A percentile compares a stretch with the other conserved stretches of the same genome.
phyloP scores from a whole-genome alignment of 37 sponge, comb jelly and placozoan species.

The Ianthella basta region DNA sequence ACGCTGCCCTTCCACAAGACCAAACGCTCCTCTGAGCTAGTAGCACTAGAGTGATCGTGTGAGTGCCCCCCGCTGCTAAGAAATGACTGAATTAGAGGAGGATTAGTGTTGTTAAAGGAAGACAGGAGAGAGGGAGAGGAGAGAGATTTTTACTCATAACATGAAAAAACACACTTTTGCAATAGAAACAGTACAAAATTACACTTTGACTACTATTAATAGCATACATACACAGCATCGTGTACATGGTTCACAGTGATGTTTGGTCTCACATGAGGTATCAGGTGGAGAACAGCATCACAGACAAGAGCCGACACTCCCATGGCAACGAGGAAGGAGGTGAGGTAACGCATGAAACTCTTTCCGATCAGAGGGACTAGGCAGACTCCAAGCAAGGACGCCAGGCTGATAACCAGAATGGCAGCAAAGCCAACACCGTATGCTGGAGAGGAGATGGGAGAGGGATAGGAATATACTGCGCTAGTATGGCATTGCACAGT shows the following conservation, averaged over 20 bases:
- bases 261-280: constrained; percentile 63
- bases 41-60: constrained; percentile 36
- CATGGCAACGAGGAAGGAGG: constrained; percentile 59
- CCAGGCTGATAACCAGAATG: constrained; percentile 46
- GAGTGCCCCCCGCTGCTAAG: constrained; percentile 15
- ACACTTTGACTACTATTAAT: no score
- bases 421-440: constrained; percentile 78
- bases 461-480: neutral
- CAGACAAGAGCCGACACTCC: constrained; percentile 71
- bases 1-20: constrained; percentile 62
- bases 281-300: constrained; percentile 78
- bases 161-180: neutral
- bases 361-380: constrained; percentile 48
- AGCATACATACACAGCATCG: no score
- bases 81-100: neutral
- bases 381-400: constrained; percentile 55
- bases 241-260: no score
- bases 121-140: neutral
- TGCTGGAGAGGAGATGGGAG: constrained; percentile 30
- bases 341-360: constrained; percentile 27
- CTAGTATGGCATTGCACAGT: neutral
- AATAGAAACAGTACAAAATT: no score
- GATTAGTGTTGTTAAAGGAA: neutral
- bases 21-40: neutral
- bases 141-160: no score